Evolutionary conservation across 1,140 invertebrate genomes (phyloP), one percentile per base, ranked within the genome.

Genomic region (Ceratosolen solmsi): DNA sequence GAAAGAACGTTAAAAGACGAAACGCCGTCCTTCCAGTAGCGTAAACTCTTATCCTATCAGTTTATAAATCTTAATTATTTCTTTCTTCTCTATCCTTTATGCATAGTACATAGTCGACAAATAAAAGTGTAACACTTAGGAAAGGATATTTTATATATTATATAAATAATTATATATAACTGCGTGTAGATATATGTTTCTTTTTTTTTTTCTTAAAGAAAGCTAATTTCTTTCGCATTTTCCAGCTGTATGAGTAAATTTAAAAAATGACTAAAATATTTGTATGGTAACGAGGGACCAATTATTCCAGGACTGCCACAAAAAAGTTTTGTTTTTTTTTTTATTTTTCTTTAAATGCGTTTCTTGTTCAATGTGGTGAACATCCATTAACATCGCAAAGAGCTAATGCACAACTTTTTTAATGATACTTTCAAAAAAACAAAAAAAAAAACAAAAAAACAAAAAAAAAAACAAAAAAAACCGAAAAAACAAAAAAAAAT

Each of bases 21-120:
- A 78, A 80, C 82, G 86, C 84, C 84, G 86, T 87, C 85, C 84
- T 88, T 84, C 84, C 78, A 84, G 38, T 86, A 88, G 83, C 54
- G 80, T 85, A 83, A 60, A 68, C 79, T 79, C 54, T 84, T 81
- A 82, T 83, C 79, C 83, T 81, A 79, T 70, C 75, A 75, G 60
- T 82, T 81, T 70, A 83, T 81, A 80, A 71, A 80, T 84, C 65
- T 74, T 83, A 58, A 82, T 56, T 72, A 80, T 79, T 80, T 80
- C 56, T 82, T 80, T 30, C 20, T 79, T 41, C 58, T 75, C 36
- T 65, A 27, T 25, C 68, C 49, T 79, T 73, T 38, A 65, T 84
- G 60, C 41, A 74, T 81, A 82, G 73, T 60, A 22, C 25, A 54
- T 76, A 70, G 65, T 71, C 17, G 38, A 58, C 63, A 46, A 9